phyloP scores from a whole-genome alignment of 2,888 invertebrate genomes.

The Griposia aprilina region DNA sequence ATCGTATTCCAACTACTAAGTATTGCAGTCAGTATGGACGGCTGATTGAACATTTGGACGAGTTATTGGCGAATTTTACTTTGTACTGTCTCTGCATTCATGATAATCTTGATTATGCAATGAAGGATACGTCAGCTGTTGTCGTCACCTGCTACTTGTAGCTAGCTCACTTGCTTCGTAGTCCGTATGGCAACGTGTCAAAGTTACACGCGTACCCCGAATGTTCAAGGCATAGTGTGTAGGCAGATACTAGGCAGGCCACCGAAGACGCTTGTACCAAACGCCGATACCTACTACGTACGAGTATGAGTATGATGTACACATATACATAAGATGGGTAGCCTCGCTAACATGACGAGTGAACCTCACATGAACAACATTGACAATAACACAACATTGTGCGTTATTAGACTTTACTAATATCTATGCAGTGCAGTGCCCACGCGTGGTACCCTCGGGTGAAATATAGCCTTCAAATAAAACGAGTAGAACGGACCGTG shows the following conservation, averaged over 20 bases:
- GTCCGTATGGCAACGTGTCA: neutral
- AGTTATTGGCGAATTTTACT: neutral
- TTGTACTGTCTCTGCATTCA: neutral
- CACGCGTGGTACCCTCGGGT: no score
- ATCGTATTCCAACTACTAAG: neutral
- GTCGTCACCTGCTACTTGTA: neutral
- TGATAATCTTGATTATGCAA: neutral
- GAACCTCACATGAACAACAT: neutral
- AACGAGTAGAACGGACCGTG: no score
- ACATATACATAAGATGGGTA: neutral
- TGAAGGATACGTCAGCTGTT: neutral
- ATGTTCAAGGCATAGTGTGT: no score
- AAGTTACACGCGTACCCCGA: neutral
- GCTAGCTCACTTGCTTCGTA: neutral
- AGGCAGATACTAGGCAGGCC: no score
- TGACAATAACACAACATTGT: neutral
- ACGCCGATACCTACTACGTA: neutral
- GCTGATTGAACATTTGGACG: neutral
- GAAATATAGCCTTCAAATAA: no score
- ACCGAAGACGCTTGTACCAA: neutral
- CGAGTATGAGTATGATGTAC: neutral
- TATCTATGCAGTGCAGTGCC: no score
- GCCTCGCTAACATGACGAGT: neutral
- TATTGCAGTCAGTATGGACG: neutral
- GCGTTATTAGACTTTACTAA: no score